Base-by-base conservation (phyloP, 2,888 invertebrate species). In the Erebia ligea region DNA sequence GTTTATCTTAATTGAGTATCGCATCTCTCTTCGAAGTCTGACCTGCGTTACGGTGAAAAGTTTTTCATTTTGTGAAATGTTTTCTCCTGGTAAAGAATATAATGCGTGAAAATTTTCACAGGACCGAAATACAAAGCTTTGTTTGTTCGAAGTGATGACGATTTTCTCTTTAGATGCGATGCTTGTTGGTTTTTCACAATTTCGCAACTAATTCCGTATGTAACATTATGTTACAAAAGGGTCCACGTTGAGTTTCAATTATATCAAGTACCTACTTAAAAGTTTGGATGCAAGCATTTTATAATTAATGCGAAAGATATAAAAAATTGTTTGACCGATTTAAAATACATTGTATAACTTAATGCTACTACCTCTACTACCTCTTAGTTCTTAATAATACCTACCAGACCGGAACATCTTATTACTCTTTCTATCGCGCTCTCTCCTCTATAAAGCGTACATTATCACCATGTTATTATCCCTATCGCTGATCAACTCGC, bases 1-100 rank as follows among this genome's bases (percentile, higher is more conserved):
- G 82, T 86, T 78, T 89, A 91, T 91, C 92, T 90, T 90, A 90
- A 92, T 90, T 89, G 85, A 87, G 84, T 84, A 91, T 92, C 92
- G 83, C 86, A 79, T 82, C 87, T 91, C 88, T 91, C 88, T 82
- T 85, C 83, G 82, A 85, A 86, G 90, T 90, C 85, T 89, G 92
- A 92, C 91, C 92, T 82, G 83, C 79, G 82, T 84, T 81, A 84
- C 80, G 86, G 89, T 88, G 91, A 92, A 92, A 92, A 89, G 84
- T 89, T 91, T 90, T 90, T 88, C 88, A 86, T 88, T 88, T 86
- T 87, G 84, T 85, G 82, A 81, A 80, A 83, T 82, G 84, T 89
- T 92, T 90, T 91, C 90, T 86, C 88, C 82, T 67, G 58, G 59
- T 59, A 59, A 48, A 21, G 57, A 79, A 78, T 82, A 83, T 84